phyloP scores from a whole-genome alignment of 2,113 vertebrate species.

The Chaenocephalus aceratus region DNA sequence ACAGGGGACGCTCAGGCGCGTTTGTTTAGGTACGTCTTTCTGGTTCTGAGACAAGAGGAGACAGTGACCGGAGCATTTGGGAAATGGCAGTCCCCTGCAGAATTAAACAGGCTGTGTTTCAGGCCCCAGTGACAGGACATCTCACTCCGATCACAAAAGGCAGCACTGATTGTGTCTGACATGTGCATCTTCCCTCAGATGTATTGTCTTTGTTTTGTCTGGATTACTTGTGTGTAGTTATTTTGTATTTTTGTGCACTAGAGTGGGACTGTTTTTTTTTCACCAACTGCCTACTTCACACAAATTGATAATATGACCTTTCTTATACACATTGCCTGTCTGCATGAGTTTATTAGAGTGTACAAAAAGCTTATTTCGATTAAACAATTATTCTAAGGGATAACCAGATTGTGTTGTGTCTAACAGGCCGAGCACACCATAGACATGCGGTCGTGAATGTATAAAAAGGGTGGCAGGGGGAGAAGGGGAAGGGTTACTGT shows the following conservation, averaged over 20 bases:
- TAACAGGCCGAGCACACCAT: conserved; percentile 24
- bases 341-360: conserved; percentile 53
- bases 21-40: conserved; percentile 62
- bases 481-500: conserved; percentile 74
- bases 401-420: conserved; percentile 32
- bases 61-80: conserved; percentile 68
- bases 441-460: conserved; percentile 45
- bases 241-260: conserved; percentile 34
- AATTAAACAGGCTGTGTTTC: conserved; percentile 74
- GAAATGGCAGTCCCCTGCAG: conserved; percentile 73
- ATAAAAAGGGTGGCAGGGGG: conserved; percentile 59
- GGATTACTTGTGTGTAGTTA: conserved; percentile 57
- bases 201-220: conserved; percentile 78
- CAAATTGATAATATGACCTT: conserved; percentile 69
- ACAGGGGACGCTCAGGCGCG: conserved; percentile 37
- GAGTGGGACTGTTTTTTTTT: not conserved
- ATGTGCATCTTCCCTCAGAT: conserved; percentile 71
- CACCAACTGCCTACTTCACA: conserved; percentile 28
- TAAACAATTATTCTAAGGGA: conserved; percentile 61
- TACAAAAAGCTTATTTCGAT: conserved; percentile 51
- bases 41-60: conserved; percentile 65
- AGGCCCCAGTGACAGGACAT: conserved; percentile 76
- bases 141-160: conserved; percentile 79
- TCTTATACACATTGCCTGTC: conserved; percentile 54
- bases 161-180: conserved; percentile 79